Percentiles rank a stretch among this genome's conserved stretches.
These are phyloP conservation scores for Arvicanthis niloticus DNA, from an alignment of 2,113 vertebrate genomes.

Conservation along the genomic window DNA sequence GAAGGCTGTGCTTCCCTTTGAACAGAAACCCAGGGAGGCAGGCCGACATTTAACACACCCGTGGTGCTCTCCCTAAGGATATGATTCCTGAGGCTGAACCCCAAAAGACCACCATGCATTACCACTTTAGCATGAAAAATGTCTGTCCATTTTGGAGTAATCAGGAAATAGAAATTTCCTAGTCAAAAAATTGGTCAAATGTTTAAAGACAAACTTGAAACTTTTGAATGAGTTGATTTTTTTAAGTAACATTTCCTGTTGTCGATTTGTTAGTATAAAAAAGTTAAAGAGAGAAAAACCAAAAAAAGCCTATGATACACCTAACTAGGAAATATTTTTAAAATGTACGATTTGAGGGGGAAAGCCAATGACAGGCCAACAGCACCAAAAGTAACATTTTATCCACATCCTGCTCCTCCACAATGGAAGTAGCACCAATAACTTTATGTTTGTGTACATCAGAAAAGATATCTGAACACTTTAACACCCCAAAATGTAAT, in stretches of 20 bases:
- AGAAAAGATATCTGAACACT: background rate
- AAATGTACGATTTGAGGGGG: background rate
- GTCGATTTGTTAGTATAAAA: conserved; percentile 34
- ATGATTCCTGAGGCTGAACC: background rate
- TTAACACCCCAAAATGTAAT: background rate
- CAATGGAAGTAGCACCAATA: background rate
- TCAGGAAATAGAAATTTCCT: background rate
- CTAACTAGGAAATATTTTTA: conserved; percentile 24
- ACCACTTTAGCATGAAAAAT: background rate
- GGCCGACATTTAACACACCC: background rate
- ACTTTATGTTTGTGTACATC: background rate
- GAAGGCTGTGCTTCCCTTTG: background rate
- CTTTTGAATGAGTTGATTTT: conserved; percentile 14
- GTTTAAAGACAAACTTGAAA: conserved; percentile 48
- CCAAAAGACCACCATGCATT: background rate
- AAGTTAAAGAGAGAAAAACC: background rate
- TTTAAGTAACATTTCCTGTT: conserved; percentile 44
- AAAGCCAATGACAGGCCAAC: background rate
- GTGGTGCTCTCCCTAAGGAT: background rate
- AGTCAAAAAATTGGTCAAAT: background rate
- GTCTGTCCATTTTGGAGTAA: background rate
- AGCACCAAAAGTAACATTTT: background rate
- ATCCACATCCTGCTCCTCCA: background rate
- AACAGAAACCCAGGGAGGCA: background rate
- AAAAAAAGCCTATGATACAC: conserved; percentile 14